Evolutionary conservation across 2,797 vertebrate genomes (phyloP), one percentile per base, ranked within the genome.

Genomic region (Emydoidea blandingii): DNA sequence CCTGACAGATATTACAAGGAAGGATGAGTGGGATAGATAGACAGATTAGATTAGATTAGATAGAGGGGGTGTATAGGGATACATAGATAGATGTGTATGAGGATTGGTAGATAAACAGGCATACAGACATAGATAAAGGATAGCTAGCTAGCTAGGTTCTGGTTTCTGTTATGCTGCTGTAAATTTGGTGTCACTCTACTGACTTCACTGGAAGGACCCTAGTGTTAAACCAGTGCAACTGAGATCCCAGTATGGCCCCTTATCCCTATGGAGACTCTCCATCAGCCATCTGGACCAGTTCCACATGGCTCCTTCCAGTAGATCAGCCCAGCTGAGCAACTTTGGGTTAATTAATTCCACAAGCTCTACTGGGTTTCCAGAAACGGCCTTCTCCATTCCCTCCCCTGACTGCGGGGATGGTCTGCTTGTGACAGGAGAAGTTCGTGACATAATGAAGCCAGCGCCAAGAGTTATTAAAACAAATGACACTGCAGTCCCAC

Each of bases 391-490:
- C 74, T 49, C 25, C 54, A 37, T 31, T 29, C 74, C 81, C 34
- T 1, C 29, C 89, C 91, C 72, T n/a, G 21, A 7, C 65, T 25
- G 16, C 4, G 9, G 81, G 12, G 78, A 27, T 79, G 44, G 15
- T 78, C 83, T n/a, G 82, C 79, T 79, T 0, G 0, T 76, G 15
- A 62, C 0, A 3, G 34, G 76, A 94, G 92, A 59, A 89, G 91
- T 91, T 92, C 19, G 1, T 74, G 86, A 86, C 31, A 18, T 93
- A 56, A 94, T 78, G 50, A 82, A 79, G 31, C 62, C 34, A 65
- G 29, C 4, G 23, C 91, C 37, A 79, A 83, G 54, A 74, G 78
- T 89, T 97, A 94, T 88, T 96, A 92, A 94, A 96, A 96, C 95
- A 93, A 96, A 96, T 85, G 82, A 86, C 96, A 86, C 92, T 9